These are phyloP conservation scores for Dipodomys spectabilis DNA, from an alignment of 2,113 vertebrate species.

Conservation along the genomic window DNA sequence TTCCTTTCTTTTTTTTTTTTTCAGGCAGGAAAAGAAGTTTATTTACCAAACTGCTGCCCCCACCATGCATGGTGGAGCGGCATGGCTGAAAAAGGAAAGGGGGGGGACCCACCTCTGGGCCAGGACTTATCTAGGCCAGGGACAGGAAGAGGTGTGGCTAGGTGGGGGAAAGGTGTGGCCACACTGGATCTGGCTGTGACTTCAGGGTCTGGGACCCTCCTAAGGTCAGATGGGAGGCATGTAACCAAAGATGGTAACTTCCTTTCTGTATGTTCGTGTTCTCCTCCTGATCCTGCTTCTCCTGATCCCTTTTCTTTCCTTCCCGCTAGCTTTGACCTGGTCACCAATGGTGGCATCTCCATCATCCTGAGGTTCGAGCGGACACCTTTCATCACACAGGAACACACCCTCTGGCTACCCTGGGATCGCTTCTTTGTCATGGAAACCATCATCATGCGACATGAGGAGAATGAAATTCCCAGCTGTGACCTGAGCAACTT, in stretches of 20 bases:
- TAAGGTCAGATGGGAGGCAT: too few relatives aligned
- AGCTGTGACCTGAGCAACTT: constrained; percentile 99
- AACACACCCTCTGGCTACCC: constrained; percentile 97
- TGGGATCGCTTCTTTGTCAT: constrained; percentile 99
- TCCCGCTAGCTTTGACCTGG: constrained; percentile 93
- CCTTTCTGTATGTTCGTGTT: not conserved
- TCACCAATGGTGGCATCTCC: constrained; percentile 95
- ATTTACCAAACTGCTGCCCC: too few relatives aligned
- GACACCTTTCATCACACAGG: constrained; percentile 98
- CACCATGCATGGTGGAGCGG: too few relatives aligned
- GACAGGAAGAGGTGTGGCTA: too few relatives aligned
- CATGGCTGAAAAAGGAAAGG: too few relatives aligned
- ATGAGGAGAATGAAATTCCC: constrained; percentile 98
- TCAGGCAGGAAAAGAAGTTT: too few relatives aligned
- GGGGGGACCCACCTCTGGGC: too few relatives aligned
- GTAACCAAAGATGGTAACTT: too few relatives aligned
- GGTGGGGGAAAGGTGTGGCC: too few relatives aligned
- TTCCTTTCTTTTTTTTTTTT: not conserved
- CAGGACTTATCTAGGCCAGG: too few relatives aligned
- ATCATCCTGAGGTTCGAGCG: constrained; percentile 95
- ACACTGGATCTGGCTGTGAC: too few relatives aligned
- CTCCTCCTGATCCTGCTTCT: not conserved
- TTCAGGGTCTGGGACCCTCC: too few relatives aligned
- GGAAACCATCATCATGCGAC: constrained; percentile 98
- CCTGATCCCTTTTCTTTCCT: not conserved